These are phyloP conservation scores for Ctenicera cuprea DNA, from an alignment of 2,888 invertebrate genomes.

Conservation along the genomic window DNA sequence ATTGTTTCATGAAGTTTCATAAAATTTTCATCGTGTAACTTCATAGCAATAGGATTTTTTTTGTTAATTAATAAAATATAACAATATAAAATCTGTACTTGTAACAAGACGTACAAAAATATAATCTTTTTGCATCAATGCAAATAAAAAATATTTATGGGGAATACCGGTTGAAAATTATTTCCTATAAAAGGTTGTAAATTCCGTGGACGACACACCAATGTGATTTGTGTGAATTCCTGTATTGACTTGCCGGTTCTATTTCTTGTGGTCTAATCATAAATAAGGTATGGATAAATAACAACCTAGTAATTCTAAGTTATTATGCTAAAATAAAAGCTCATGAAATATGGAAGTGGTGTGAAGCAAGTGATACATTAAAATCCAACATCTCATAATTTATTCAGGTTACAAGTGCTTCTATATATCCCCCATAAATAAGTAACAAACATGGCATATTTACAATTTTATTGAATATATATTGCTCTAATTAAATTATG, in stretches of 20 bases:
- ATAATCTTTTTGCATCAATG: too few species aligned
- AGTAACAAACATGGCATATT: slow-evolving; percentile 54
- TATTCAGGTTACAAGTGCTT: slow-evolving; percentile 55
- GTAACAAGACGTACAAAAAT: too few species aligned
- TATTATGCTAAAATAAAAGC: slow-evolving; percentile 31
- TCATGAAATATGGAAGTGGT: slow-evolving; percentile 41
- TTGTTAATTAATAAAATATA: too few species aligned
- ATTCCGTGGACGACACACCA: not conserved
- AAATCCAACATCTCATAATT: slow-evolving; percentile 57
- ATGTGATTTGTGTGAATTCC: slow-evolving; percentile 23
- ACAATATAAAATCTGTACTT: too few species aligned
- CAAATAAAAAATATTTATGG: too few species aligned
- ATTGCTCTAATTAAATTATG: slow-evolving; percentile 69
- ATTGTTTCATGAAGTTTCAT: too few species aligned
- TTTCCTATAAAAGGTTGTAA: too few species aligned
- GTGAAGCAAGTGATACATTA: slow-evolving; percentile 53
- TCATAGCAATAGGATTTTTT: too few species aligned
- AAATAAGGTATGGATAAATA: slow-evolving; percentile 14
- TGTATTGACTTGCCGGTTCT: not conserved
- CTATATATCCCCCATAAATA: slow-evolving; percentile 40
- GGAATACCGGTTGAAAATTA: too few species aligned
- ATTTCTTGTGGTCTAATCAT: slow-evolving; percentile 1
- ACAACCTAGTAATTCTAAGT: slow-evolving; percentile 23
- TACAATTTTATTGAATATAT: slow-evolving; percentile 65
- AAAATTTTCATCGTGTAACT: too few species aligned